These are phyloP conservation scores for Pseudopleuronectes americanus DNA, from an alignment of 2,797 vertebrate genomes.

Conservation along the genomic window DNA sequence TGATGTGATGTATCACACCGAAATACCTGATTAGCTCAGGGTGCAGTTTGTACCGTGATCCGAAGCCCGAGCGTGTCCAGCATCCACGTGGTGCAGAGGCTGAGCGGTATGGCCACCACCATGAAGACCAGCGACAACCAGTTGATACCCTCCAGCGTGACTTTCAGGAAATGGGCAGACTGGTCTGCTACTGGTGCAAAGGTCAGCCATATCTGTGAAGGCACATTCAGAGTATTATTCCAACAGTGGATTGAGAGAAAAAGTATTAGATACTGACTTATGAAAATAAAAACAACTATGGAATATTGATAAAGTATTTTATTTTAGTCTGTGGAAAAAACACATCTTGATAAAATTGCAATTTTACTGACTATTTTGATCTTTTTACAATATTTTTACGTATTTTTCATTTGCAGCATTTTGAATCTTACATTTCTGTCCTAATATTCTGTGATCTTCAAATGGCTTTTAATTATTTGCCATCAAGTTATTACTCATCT, in stretches of 20 bases:
- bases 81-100: constrained; percentile 90
- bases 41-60: constrained; percentile 81
- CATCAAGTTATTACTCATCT: too few relatives aligned
- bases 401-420: too few relatives aligned
- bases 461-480: too few relatives aligned
- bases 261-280: neutral
- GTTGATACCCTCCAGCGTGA: constrained; percentile 85
- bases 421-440: too few relatives aligned
- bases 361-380: too few relatives aligned
- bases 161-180: constrained; percentile 79
- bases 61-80: constrained; percentile 90
- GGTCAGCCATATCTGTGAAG: constrained; percentile 88
- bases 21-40: neutral
- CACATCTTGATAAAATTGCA: too few relatives aligned
- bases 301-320: too few relatives aligned
- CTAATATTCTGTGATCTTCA: too few relatives aligned
- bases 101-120: constrained; percentile 88
- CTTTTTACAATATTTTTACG: too few relatives aligned
- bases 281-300: neutral
- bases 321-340: too few relatives aligned
- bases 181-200: constrained; percentile 92
- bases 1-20: too few relatives aligned
- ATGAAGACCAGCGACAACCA: constrained; percentile 92
- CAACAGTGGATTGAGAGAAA: neutral
- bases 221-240: constrained; percentile 6